Evolutionary conservation across 1,140 invertebrate genomes (phyloP).

Genomic region (Sarcophaga bullata): DNA sequence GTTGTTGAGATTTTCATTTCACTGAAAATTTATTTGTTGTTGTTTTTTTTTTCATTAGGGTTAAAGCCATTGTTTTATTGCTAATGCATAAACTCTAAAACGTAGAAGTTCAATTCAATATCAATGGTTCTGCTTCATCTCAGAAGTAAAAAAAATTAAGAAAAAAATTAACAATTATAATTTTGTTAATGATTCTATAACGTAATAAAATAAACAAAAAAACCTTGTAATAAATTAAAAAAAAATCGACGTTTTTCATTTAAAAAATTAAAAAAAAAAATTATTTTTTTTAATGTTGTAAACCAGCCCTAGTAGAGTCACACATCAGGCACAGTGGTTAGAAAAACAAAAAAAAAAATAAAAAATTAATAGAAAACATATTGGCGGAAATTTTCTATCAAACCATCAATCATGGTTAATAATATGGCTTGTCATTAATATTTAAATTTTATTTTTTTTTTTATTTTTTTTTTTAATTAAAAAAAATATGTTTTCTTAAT

Average conservation of each 20-base stretch:
- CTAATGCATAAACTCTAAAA: neutral
- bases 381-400: too few species aligned
- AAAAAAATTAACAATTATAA: conserved; percentile 9
- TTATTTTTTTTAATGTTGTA: neutral
- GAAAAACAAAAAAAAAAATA: too few species aligned
- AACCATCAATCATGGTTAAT: too few species aligned
- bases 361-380: too few species aligned
- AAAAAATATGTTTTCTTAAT: too few species aligned
- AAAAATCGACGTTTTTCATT: neutral
- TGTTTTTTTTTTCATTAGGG: neutral
- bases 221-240: neutral
- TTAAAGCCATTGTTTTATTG: too few species aligned
- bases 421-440: too few species aligned
- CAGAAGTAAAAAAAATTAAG: neutral
- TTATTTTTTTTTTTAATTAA: too few species aligned
- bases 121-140: conserved; percentile 4
- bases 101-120: neutral
- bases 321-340: too few species aligned
- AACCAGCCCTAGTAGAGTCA: too few species aligned
- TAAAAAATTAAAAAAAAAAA: neutral
- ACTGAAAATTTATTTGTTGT: neutral
- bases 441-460: too few species aligned
- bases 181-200: neutral
- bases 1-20: conserved; percentile 24
- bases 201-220: neutral